phyloP scores from a whole-genome alignment of 2,113 vertebrate genomes.

The Chaetura pelagica region DNA sequence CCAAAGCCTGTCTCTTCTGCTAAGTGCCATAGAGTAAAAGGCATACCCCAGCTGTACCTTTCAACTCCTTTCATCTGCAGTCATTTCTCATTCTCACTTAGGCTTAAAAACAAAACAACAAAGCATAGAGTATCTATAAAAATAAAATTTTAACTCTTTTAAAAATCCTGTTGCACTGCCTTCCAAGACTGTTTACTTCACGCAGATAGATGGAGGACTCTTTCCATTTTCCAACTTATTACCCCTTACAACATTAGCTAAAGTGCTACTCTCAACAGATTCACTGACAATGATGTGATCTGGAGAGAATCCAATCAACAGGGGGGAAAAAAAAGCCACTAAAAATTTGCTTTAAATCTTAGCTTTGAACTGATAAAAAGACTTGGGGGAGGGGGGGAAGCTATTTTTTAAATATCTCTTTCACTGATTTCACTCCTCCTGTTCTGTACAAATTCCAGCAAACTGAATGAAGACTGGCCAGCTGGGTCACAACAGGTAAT shows the following conservation, averaged over 20 bases:
- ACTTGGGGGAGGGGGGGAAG: neutral
- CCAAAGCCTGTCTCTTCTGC: neutral
- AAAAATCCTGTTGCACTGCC: neutral
- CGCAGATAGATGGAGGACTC: constrained; percentile 5
- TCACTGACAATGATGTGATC: constrained; percentile 37
- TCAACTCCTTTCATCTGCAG: neutral
- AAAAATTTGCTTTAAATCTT: constrained; percentile 50
- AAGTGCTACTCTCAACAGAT: constrained; percentile 63
- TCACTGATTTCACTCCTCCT: constrained; percentile 3
- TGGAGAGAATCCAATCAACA: constrained; percentile 57
- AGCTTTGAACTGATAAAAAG: constrained; percentile 14
- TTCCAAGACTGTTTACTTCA: constrained; percentile 48
- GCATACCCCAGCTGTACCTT: neutral
- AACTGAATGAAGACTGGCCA: neutral
- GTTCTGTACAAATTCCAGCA: neutral
- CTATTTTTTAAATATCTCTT: neutral
- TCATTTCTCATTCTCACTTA: neutral
- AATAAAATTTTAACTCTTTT: neutral
- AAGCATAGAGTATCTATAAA: neutral
- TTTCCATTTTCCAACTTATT: constrained; percentile 57
- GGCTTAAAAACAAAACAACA: neutral
- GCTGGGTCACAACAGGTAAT: neutral
- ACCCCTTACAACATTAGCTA: constrained; percentile 53
- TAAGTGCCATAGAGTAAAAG: neutral
- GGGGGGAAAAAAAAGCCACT: constrained; percentile 4